Conservation (phyloP, 2,888 invertebrate species). For the Imbricaverruca yamaguchii region DNA sequence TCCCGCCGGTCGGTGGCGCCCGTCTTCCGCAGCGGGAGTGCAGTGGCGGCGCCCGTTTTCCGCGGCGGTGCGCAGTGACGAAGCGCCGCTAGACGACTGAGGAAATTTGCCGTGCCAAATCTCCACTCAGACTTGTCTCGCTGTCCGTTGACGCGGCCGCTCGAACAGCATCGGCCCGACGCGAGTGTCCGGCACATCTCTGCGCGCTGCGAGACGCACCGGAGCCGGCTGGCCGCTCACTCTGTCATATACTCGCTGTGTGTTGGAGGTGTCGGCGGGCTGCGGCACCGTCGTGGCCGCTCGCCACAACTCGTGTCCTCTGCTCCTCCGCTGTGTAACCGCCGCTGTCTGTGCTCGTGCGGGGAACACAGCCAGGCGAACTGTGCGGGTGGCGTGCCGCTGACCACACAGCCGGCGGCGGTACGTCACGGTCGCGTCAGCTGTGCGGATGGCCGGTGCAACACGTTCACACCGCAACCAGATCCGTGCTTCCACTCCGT, state of each 20-base stretch:
- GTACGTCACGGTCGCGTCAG: too few species aligned
- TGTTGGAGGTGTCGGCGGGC: neutral
- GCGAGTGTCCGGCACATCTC: neutral
- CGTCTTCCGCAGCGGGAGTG: neutral
- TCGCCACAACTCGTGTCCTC: too few species aligned
- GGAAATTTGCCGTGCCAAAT: conserved; percentile 15
- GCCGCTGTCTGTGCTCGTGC: too few species aligned
- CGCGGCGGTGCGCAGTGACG: neutral
- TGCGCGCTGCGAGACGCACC: neutral
- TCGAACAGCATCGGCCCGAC: neutral
- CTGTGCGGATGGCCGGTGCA: too few species aligned
- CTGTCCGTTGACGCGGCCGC: neutral
- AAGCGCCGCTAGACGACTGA: neutral
- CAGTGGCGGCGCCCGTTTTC: too few species aligned
- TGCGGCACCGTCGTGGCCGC: too few species aligned
- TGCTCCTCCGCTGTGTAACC: too few species aligned
- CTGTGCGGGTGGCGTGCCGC: too few species aligned
- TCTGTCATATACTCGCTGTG: too few species aligned
- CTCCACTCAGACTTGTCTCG: neutral
- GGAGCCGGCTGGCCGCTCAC: neutral
- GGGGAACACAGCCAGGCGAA: too few species aligned
- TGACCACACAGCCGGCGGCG: too few species aligned
- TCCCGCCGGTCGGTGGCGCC: neutral
- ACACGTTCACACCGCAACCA: too few species aligned
- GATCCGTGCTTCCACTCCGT: neutral